Percentiles rank a stretch among this genome's conserved stretches.
Conservation (phyloP, 2,888 invertebrate species). For the Thyatira batis region DNA sequence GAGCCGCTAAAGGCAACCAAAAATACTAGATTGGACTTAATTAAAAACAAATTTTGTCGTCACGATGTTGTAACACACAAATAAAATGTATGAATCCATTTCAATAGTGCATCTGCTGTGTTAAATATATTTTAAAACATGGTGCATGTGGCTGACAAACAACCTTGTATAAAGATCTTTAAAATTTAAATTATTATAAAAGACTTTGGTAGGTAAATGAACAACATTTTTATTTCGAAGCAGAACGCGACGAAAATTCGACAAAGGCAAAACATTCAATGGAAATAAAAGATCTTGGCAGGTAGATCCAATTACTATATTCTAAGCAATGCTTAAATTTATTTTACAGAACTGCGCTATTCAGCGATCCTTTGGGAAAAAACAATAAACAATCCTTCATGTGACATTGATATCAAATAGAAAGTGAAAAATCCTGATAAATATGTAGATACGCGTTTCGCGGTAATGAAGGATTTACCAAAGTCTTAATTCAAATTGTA, state of each 20-base stretch:
- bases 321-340: background rate
- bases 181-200: background rate
- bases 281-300: background rate
- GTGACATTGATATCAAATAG: background rate
- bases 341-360: background rate
- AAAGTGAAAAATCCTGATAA: too few relatives aligned
- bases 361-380: background rate
- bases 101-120: too few relatives aligned
- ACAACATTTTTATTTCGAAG: background rate
- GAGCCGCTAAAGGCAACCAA: too few relatives aligned
- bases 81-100: too few relatives aligned
- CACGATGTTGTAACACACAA: too few relatives aligned
- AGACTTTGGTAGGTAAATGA: background rate
- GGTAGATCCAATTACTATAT: slow-evolving; percentile 1
- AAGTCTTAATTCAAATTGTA: too few relatives aligned
- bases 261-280: background rate
- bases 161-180: background rate
- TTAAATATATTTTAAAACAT: too few relatives aligned
- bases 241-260: background rate
- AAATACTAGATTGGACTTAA: too few relatives aligned
- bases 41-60: too few relatives aligned
- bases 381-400: background rate
- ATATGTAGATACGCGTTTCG: too few relatives aligned
- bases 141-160: too few relatives aligned
- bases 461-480: too few relatives aligned